Percentiles rank a stretch among this genome's conserved stretches.
Evolutionary conservation across 1,140 invertebrate species (phyloP).

Genomic region (Sminthurides bifidus): DNA sequence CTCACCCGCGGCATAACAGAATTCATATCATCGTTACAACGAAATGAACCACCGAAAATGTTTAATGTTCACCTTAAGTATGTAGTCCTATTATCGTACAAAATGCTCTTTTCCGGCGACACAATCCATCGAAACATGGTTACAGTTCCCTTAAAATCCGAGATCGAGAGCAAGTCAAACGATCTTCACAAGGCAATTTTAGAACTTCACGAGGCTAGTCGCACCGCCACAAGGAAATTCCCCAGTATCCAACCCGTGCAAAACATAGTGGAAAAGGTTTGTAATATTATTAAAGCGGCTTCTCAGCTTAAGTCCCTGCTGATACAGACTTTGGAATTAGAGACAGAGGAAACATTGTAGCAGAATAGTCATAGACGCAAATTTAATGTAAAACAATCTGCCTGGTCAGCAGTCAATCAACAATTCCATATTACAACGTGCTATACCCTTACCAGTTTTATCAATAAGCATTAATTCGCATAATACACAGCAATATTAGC

Average conservation of each 20-base stretch:
- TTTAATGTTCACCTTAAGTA: constrained; percentile 89
- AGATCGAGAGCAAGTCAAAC: constrained; percentile 50
- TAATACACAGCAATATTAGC: too few species aligned
- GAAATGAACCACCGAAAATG: constrained; percentile 82
- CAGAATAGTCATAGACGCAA: too few species aligned
- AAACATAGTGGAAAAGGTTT: constrained; percentile 21
- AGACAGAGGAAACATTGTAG: too few species aligned
- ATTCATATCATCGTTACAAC: constrained; percentile 78
- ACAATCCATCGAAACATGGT: constrained; percentile 68
- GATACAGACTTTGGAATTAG: too few species aligned
- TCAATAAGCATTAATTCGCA: too few species aligned
- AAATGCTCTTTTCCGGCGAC: constrained; percentile 85
- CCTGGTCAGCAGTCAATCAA: too few species aligned
- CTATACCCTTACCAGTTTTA: too few species aligned
- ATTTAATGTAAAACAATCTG: too few species aligned
- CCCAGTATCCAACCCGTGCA: constrained; percentile 28
- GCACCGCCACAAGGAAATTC: constrained; percentile 23
- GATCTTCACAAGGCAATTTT: constrained; percentile 25
- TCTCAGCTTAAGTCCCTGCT: constrained; percentile 28
- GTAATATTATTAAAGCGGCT: constrained; percentile 18
- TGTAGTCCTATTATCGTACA: constrained; percentile 81
- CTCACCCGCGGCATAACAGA: constrained; percentile 80
- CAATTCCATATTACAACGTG: too few species aligned
- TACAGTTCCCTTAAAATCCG: constrained; percentile 41
- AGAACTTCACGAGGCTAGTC: constrained; percentile 17